Percentiles rank a stretch among this genome's conserved stretches.
phyloP scores from a whole-genome alignment of 2,113 vertebrate species.

The Boulengeromyrus knoepffleri region DNA sequence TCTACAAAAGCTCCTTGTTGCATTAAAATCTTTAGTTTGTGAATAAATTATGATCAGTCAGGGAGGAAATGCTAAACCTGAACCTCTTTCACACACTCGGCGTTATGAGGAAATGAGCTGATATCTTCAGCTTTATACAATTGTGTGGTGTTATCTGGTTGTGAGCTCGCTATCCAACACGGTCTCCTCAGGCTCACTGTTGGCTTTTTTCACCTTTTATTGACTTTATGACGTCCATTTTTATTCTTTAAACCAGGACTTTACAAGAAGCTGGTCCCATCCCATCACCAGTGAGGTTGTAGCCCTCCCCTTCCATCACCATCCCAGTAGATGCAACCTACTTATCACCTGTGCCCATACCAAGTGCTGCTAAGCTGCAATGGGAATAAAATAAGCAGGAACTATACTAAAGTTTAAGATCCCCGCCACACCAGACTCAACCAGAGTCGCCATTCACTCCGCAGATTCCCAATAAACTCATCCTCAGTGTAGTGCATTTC shows the following conservation, averaged over 20 bases:
- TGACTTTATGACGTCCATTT: too few species aligned
- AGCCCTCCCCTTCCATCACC: too few species aligned
- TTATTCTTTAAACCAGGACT: too few species aligned
- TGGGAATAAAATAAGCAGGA: too few species aligned
- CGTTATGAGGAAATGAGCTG: background rate
- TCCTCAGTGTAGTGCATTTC: background rate
- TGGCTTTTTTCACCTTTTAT: too few species aligned
- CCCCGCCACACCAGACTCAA: background rate
- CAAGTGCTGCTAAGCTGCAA: too few species aligned
- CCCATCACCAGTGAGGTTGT: too few species aligned
- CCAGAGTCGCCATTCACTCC: background rate
- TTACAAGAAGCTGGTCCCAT: too few species aligned
- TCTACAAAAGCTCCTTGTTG: background rate
- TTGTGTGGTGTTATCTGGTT: background rate
- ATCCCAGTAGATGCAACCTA: background rate
- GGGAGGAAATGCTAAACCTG: background rate
- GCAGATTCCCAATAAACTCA: background rate
- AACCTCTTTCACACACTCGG: background rate
- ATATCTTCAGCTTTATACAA: background rate
- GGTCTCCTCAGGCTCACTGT: too few species aligned
- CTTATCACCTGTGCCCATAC: too few species aligned
- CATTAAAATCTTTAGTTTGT: background rate
- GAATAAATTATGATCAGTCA: background rate
- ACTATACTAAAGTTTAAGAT: background rate
- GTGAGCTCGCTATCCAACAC: background rate